These are phyloP conservation scores for Pantherophis guttatus DNA, from an alignment of 2,113 vertebrate genomes.

Conservation along the genomic window DNA sequence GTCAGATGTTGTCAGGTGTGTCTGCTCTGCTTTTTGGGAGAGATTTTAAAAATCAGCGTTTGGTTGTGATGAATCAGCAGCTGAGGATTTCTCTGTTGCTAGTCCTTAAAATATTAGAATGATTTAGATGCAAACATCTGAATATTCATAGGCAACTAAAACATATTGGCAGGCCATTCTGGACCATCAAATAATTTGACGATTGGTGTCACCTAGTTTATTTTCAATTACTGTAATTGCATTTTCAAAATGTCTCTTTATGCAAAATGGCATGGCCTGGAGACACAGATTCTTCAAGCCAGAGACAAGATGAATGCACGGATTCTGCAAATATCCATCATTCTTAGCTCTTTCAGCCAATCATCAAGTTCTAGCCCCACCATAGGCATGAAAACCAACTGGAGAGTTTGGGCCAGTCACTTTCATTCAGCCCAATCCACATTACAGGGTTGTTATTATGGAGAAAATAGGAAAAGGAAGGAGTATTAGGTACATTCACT, in stretches of 20 bases:
- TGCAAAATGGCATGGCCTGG: not conserved
- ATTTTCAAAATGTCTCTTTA: not conserved
- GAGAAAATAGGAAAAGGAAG: not conserved
- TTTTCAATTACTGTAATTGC: not conserved
- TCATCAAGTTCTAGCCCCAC: not conserved
- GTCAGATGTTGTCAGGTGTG: not conserved
- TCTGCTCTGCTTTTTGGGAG: not conserved
- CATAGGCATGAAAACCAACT: not conserved
- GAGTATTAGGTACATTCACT: not conserved
- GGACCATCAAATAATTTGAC: not conserved
- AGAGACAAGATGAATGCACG: not conserved
- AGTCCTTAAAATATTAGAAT: not conserved
- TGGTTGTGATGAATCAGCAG: constrained; percentile 7
- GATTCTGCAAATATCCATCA: not conserved
- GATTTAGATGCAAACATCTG: not conserved
- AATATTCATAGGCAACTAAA: not conserved
- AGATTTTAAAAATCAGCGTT: not conserved
- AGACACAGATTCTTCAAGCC: not conserved
- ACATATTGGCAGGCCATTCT: not conserved
- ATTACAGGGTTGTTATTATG: not conserved
- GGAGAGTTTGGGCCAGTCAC: not conserved
- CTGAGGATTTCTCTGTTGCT: not conserved
- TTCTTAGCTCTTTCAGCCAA: not conserved
- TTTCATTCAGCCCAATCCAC: not conserved
- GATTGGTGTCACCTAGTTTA: not conserved